Evolutionary conservation across 1,140 invertebrate species (phyloP).

Genomic region (Euura saliciscinereae): DNA sequence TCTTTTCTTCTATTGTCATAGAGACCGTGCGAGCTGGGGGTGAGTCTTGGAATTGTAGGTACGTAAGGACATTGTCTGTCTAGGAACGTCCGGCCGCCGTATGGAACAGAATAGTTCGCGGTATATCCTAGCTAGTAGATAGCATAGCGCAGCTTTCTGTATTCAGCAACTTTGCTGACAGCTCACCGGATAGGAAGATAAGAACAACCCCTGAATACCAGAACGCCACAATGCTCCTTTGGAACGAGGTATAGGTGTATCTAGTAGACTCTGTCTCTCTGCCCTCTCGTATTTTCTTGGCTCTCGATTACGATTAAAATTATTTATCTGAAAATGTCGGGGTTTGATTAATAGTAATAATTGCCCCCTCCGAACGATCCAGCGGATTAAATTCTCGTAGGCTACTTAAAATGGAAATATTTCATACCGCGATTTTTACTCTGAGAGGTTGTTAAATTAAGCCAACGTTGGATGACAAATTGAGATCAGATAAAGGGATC

Average conservation of each 20-base stretch:
- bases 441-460: conserved; percentile 40
- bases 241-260: conserved; percentile 12
- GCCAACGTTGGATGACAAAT: conserved; percentile 44
- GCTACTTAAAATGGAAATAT: conserved; percentile 2
- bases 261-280: conserved; percentile 5
- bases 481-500: conserved; percentile 54
- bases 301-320: background rate
- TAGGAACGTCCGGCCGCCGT: conserved; percentile 51
- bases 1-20: too few relatives aligned
- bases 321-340: too few relatives aligned
- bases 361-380: background rate
- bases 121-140: conserved; percentile 56
- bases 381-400: background rate
- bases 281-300: background rate
- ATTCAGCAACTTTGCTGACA: conserved; percentile 63
- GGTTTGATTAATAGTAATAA: background rate
- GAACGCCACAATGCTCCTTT: conserved; percentile 53
- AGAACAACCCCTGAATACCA: conserved; percentile 59
- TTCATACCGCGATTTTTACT: conserved; percentile 27
- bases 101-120: conserved; percentile 53
- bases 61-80: conserved; percentile 44
- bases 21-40: background rate
- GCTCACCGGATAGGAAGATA: conserved; percentile 60
- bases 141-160: conserved; percentile 26
- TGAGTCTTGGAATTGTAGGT: conserved; percentile 1